Base-by-base conservation (phyloP, 1,140 invertebrate species). In the Drosophila ercepeae region DNA sequence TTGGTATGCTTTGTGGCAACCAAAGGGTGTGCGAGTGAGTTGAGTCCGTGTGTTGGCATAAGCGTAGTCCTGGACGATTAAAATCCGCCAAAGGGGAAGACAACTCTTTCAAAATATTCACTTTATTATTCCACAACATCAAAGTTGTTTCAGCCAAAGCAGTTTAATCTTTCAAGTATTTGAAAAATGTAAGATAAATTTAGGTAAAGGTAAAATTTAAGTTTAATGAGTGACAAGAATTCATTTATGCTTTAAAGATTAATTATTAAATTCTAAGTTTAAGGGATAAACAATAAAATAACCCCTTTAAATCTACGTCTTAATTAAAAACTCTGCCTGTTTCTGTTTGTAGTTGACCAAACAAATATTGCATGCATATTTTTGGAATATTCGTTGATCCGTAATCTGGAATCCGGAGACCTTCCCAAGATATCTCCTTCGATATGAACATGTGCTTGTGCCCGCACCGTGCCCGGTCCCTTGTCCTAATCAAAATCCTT, bases 311-410 rank as follows among this genome's bases (percentile, higher is more conserved):
- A 13, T 7, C 67, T 68, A 73, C 73, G 68, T 51, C 76, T 29
- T 3, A 65, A 53, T 1, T 3, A n/a, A 21, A 27, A 48, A 59
- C 45, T 74, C 7, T 55, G 41, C 61, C 21, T 49, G 44, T 14
- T 50, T 34, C 48, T n/a, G 25, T 57, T 50, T 57, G 14, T 41
- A 68, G 54, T 75, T 63, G 39, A 21, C 29, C 19, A 51, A 60
- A 53, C 70, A 42, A 71, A 59, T 65, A 71, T 71, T 59, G 70
- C 55, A 46, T 61, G 45, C 45, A 65, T 78, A 75, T 55, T 64
- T 14, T 44, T 63, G 45, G 69, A 60, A 53, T 57, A 18, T 58
- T 11, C 44, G 18, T 39, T 54, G 41, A 13, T 5, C 36, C 29
- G 29, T 3, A 32, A 52, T 27, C 50, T 36, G 27, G 41, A 60